These are phyloP conservation scores for Heliconius aoede DNA, from an alignment of 2,888 invertebrate genomes.

Conservation along the genomic window DNA sequence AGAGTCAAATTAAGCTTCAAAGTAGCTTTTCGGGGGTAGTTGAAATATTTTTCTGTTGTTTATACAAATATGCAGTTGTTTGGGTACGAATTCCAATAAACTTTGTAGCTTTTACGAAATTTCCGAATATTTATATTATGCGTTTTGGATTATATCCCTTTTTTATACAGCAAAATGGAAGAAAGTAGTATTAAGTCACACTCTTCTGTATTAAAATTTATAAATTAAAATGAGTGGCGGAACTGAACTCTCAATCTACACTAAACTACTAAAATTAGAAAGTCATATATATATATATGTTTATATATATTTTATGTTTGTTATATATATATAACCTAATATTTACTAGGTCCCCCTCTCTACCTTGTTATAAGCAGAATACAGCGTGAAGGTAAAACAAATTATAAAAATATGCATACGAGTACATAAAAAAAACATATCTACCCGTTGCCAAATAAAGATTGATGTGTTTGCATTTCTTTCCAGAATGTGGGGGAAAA, in stretches of 20 bases:
- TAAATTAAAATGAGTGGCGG: no score
- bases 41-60: constrained; percentile 11
- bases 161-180: no score
- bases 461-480: constrained; percentile 26
- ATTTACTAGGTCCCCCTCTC: not conserved
- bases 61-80: not conserved
- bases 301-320: no score
- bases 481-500: constrained; percentile 13
- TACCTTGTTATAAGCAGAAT: not conserved
- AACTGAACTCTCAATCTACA: not conserved
- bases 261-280: no score
- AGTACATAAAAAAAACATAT: not conserved
- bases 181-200: no score
- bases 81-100: not conserved
- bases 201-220: no score
- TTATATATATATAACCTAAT: no score
- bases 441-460: constrained; percentile 14
- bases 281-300: no score
- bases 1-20: constrained; percentile 63
- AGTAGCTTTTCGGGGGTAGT: constrained; percentile 33
- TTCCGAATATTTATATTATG: not conserved
- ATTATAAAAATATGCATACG: not conserved
- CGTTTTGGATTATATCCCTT: not conserved
- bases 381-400: not conserved
- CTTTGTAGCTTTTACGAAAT: not conserved